Evolutionary conservation across 2,888 invertebrate species (phyloP).

Genomic region (Ischnus inquisitorius): DNA sequence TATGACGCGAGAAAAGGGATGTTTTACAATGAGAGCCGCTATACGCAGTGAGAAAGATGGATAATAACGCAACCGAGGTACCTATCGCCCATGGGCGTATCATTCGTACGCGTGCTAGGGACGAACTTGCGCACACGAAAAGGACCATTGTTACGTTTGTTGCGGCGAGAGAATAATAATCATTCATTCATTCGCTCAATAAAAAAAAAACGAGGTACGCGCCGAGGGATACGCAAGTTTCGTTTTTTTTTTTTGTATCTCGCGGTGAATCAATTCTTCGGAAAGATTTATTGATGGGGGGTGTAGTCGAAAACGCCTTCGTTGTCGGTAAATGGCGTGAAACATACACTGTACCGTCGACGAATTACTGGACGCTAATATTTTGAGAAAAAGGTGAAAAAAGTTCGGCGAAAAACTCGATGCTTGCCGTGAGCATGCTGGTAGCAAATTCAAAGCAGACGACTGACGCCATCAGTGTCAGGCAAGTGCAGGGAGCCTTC

Average conservation of each 20-base stretch:
- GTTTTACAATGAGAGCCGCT: conserved; percentile 80
- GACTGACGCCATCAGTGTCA: conserved; percentile 32
- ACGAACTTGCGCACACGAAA: conserved; percentile 42
- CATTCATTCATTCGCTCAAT: background rate
- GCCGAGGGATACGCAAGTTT: conserved; percentile 15
- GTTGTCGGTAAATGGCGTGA: conserved; percentile 23
- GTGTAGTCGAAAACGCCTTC: conserved; percentile 9
- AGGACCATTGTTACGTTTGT: conserved; percentile 58
- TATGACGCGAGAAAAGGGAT: conserved; percentile 79
- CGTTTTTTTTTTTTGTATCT: conserved; percentile 23
- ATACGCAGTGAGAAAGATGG: conserved; percentile 63
- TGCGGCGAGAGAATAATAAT: conserved; percentile 29
- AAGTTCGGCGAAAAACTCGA: background rate
- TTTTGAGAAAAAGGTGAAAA: conserved; percentile 6
- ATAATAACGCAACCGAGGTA: conserved; percentile 77
- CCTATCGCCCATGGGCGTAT: conserved; percentile 77
- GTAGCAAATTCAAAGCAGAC: conserved; percentile 9
- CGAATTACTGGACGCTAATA: background rate
- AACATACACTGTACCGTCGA: background rate
- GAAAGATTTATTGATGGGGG: conserved; percentile 54
- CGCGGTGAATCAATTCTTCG: conserved; percentile 32
- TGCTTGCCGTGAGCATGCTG: conserved; percentile 18
- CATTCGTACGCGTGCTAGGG: conserved; percentile 59
- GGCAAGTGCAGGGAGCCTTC: conserved; percentile 20
- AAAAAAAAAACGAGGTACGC: conserved; percentile 40